Base-by-base conservation (phyloP, 1,140 invertebrate genomes). In the Neodiprion lecontei region DNA sequence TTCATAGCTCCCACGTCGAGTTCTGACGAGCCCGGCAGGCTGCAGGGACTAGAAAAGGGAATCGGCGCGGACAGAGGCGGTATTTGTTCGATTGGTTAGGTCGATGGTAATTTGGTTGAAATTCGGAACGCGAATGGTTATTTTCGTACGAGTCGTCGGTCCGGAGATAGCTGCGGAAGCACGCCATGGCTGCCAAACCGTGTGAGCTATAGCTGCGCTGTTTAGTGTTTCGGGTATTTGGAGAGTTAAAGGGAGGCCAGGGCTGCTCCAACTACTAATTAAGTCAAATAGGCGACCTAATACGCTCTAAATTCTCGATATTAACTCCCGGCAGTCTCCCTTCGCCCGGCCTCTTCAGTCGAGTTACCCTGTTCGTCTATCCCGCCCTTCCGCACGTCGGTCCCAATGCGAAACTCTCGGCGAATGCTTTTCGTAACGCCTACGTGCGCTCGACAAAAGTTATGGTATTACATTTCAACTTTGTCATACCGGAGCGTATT, bases 261-360 rank as follows among this genome's bases (percentile, higher is more conserved):
- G 67, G 10, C 11, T 23, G 67, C 10, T 47, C 12, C 21, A 21
- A 21, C 17, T 69, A 69, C 67, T 69, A 69, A 69, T 69, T 69
- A 69, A 69, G 67, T 23, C 67, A 23, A 69, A 69, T 47, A 9
- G 67, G 21, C 67, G 40, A 69, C 67, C 67, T 69, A 61, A 61
- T 61, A 47, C 40, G 67, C 67, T 69, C 67, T 69, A 69, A 69
- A 69, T 69, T 69, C 40, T 69, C 67, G 40, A 69, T 69, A 69
- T 69, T 69, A 69, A 69, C 67, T 69, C 21, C 11, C 67, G 14
- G 14, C 23, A 69, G 11, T 12, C 40, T 23, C 67, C 61, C 61
- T 65, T 65, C 7, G 12, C 28, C 28, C 1, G 28, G 28, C 28
- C 28, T 40, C 28, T 40, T 40, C 28, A 40, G 2, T 40, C 28